Base-by-base conservation (phyloP, 2,888 invertebrate genomes). In the Campoplex capitator region DNA sequence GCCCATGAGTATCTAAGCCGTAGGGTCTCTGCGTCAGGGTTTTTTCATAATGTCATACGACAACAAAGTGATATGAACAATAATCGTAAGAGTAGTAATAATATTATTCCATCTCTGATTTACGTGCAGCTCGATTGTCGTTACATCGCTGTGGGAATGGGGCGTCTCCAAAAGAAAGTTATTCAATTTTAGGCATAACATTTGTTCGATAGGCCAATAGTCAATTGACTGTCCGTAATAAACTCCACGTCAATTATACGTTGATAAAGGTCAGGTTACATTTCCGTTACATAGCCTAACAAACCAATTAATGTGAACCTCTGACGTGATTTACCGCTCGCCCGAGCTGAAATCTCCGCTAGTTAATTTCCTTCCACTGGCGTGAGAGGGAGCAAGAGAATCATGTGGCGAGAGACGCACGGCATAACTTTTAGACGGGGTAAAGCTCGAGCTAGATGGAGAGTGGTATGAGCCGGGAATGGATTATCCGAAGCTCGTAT, bases 401-500 rank as follows among this genome's bases (percentile, higher is more conserved):
- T 74, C 74, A 54, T 65, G 74, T 62, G 83, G 76, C 51, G 70
- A 71, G 81, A 81, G 73, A 85, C 67, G 73, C 73, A 23, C 71
- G 54, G 81, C 65, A 81, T 85, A 85, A 85, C 81, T 85, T 85
- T 82, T 48, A 48, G 71, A 73, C 65, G 58, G 62, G 68, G 73
- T 18, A 74, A 58, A 76, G 76, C 45, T 28, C 54, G 77, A 76
- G 71, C 54, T 42, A 51, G 58, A 76, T 51, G 68, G 79, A 68
- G 84, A 79, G 74, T 70, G 45, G 83, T 56, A 56, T 56, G 82
- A 71, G 76, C 71, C 0, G 68, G 82, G 82, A 82, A 84, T 84
- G 82, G 78, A 78, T 82, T 87, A 78, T 56, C 68, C 84, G 67
- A 74, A 80, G 81, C 79, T 82, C 73, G 74, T 77, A 84, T 75